A percentile compares a stretch with the other conserved stretches of the same genome.
phyloP scores from a whole-genome alignment of 2,888 invertebrate species.

The Netelia melanura region DNA sequence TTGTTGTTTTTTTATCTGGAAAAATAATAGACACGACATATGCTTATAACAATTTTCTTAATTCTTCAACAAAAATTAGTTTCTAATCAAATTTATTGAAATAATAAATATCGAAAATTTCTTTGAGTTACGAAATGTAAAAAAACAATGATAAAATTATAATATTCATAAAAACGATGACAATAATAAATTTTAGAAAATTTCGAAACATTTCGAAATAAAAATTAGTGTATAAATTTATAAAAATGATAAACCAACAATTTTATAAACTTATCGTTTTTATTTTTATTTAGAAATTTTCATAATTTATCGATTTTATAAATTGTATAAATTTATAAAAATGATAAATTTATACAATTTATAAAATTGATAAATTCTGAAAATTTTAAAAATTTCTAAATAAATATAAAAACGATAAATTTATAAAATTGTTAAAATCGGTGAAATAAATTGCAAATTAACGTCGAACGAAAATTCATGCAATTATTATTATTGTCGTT shows the following conservation, averaged over 20 bases:
- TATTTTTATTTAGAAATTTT: too few relatives aligned
- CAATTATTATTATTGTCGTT: neutral
- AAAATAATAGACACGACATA: neutral
- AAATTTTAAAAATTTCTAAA: too few relatives aligned
- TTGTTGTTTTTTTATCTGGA: neutral
- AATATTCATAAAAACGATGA: too few relatives aligned
- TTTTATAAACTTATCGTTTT: too few relatives aligned
- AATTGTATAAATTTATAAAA: neutral
- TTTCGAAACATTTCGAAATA: too few relatives aligned
- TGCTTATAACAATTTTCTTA: conserved; percentile 3
- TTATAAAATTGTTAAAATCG: neutral
- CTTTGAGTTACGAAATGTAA: neutral
- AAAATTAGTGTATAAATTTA: neutral
- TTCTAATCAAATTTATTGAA: neutral
- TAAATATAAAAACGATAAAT: neutral
- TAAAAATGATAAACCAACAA: neutral
- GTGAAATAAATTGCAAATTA: neutral
- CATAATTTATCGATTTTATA: too few relatives aligned
- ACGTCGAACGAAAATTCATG: neutral
- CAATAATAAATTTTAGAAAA: too few relatives aligned
- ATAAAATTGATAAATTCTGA: too few relatives aligned
- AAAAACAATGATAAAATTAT: neutral
- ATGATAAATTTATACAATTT: neutral
- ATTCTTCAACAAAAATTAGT: neutral
- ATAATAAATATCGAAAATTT: neutral